A percentile compares a stretch with the other conserved stretches of the same genome.
Conservation (phyloP, 2,888 invertebrate genomes). For the Lithodes maja region DNA sequence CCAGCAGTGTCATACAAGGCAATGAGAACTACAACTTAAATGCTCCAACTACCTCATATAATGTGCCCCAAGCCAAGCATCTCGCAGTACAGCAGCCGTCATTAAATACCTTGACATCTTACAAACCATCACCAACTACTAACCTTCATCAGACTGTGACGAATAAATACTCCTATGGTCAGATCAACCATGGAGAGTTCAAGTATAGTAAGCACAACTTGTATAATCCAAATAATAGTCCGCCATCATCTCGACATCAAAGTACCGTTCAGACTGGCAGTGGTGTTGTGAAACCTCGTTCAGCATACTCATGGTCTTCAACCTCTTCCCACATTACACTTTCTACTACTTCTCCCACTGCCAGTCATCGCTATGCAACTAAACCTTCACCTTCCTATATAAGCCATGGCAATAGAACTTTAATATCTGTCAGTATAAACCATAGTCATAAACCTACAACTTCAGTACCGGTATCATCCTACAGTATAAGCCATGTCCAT, state of each 20-base stretch:
- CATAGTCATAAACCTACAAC: too few species aligned
- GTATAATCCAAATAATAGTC: neutral
- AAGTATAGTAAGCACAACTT: slow-evolving; percentile 11
- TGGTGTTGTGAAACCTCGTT: slow-evolving; percentile 21
- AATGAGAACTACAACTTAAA: neutral
- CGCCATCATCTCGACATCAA: neutral
- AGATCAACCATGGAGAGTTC: neutral
- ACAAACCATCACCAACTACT: neutral
- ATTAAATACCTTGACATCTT: neutral
- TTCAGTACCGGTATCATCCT: too few species aligned
- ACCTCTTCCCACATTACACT: neutral
- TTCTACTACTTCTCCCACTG: too few species aligned
- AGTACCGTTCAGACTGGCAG: neutral
- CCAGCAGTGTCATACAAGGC: neutral
- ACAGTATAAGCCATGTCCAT: too few species aligned
- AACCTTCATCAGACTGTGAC: slow-evolving; percentile 11
- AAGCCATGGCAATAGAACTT: too few species aligned
- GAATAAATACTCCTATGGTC: neutral
- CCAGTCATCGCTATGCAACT: too few species aligned
- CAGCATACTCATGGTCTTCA: slow-evolving; percentile 29
- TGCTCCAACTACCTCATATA: neutral
- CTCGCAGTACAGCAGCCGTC: neutral
- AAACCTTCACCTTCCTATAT: too few species aligned
- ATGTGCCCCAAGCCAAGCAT: neutral
- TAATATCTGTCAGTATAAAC: too few species aligned